phyloP scores from a whole-genome alignment of 2,113 vertebrate genomes.

The Talpa occidentalis region DNA sequence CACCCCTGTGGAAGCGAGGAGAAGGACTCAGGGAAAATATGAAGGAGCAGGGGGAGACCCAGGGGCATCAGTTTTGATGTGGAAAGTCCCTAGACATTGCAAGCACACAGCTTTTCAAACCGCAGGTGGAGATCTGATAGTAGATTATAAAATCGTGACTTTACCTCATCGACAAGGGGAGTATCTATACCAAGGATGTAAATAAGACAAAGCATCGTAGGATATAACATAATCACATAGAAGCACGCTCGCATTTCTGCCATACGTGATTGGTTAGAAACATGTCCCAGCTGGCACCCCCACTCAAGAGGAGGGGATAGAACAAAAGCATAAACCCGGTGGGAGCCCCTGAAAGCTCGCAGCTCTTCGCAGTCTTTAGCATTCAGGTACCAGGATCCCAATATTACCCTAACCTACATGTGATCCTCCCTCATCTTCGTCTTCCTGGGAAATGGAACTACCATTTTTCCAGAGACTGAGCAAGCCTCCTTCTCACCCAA shows the following conservation, averaged over 20 bases:
- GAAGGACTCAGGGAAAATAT: background rate
- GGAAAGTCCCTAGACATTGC: background rate
- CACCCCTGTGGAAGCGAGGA: no score
- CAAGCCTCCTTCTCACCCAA: background rate
- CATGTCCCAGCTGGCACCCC: background rate
- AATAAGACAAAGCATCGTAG: background rate
- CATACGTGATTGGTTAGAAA: background rate
- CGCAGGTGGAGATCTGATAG: background rate
- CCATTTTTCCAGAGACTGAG: background rate
- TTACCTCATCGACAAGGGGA: background rate
- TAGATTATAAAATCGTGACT: background rate
- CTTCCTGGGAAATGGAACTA: background rate
- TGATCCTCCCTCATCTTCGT: background rate
- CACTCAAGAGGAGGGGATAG: no score
- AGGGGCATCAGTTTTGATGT: background rate
- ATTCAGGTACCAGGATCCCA: background rate
- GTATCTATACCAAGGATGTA: background rate
- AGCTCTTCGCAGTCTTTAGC: background rate
- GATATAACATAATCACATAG: background rate
- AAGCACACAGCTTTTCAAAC: background rate
- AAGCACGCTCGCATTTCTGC: background rate
- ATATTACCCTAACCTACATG: background rate
- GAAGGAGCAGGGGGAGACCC: background rate
- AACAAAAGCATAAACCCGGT: background rate
- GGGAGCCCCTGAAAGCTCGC: background rate